These are phyloP conservation scores for Liodrosophila aerea DNA, from an alignment of 2,888 invertebrate genomes.

Conservation along the genomic window DNA sequence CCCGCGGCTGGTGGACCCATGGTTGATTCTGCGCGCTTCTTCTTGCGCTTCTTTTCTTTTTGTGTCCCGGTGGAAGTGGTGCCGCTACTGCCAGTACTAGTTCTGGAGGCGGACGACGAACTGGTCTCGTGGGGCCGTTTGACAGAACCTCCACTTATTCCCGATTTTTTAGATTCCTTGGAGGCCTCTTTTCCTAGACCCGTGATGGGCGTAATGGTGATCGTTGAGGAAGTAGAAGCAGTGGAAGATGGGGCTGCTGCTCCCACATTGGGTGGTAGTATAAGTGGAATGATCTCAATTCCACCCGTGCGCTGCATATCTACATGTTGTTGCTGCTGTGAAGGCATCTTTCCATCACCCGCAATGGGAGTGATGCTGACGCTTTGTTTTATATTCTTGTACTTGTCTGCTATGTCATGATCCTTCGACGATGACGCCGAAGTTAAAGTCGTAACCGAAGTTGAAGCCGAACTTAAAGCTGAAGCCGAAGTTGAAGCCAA, in stretches of 20 bases:
- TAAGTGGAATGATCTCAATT: conserved; percentile 93
- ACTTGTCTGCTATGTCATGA: conserved; percentile 80
- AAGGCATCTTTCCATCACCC: conserved; percentile 42
- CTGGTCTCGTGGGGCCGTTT: conserved; percentile 61
- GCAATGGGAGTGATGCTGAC: conserved; percentile 81
- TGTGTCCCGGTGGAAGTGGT: conserved; percentile 35
- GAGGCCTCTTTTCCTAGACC: conserved; percentile 48
- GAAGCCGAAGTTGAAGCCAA: conserved; percentile 11
- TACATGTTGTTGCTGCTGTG: conserved; percentile 32
- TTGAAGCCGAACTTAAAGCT: conserved; percentile 13
- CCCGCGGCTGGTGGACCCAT: conserved; percentile 83
- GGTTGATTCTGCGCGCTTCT: conserved; percentile 86
- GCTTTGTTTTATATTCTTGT: conserved; percentile 80
- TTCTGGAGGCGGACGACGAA: conserved; percentile 35
- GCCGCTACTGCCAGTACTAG: conserved; percentile 19
- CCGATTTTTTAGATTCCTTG: conserved; percentile 54
- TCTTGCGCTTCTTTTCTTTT: conserved; percentile 89
- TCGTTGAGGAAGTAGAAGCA: conserved; percentile 85
- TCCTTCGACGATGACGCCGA: conserved; percentile 54
- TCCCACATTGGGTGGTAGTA: conserved; percentile 80
- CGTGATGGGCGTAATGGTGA: conserved; percentile 92
- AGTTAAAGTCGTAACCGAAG: conserved; percentile 23
- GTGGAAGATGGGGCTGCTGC: conserved; percentile 83
- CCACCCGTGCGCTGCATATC: conserved; percentile 78
- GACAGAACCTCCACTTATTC: conserved; percentile 31